Base-by-base conservation (phyloP, 2,113 vertebrate genomes). In the Heterotilapia buettikoferi region DNA sequence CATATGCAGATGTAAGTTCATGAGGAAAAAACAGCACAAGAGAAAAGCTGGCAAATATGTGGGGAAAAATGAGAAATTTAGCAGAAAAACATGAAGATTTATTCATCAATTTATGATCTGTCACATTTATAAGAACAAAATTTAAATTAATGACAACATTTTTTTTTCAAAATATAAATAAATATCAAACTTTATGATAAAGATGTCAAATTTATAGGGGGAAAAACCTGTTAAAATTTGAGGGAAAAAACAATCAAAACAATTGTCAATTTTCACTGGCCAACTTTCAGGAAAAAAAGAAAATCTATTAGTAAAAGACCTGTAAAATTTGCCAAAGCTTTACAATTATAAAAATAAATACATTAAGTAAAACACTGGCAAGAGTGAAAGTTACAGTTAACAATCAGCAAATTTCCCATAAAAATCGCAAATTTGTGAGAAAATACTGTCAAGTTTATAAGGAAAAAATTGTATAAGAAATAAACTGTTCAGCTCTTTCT, bases 161-260 rank as follows among this genome's bases (percentile, higher is more conserved):
- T 5, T 31, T 50, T n/a, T 66, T 66, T 38, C 18, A 36, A 66
- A 66, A 38, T 7, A n/a, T n/a, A 66, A 66, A 66, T 66, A 66
- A 66, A 66, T 66, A 66, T 38, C 10, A 66, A 36, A 66, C 18
- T 66, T 66, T 66, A 66, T 66, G 19, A 66, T 66, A n/a, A 66
- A 66, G 6, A 12, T 66, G 61, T 38, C 18, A 66, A 12, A 66
- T 66, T 38, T 38, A 66, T 38, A 12, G 3, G 33, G 10, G 3
- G 9, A 38, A 38, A 38, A 38, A 9, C 57, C 31, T 66, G n/a
- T 66, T 66, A 66, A 12, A 66, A 38, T 66, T 1, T 66, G 18
- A 38, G 10, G 31, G 1, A 0, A 38, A 66, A 38, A 66, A 0
- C 61, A n/a, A 36, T 66, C 2, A 0, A 66, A 66, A 36, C 2